A percentile compares a stretch with the other conserved stretches of the same genome.
Conservation (phyloP, 2,888 invertebrate species). For the Bugula neritina region DNA sequence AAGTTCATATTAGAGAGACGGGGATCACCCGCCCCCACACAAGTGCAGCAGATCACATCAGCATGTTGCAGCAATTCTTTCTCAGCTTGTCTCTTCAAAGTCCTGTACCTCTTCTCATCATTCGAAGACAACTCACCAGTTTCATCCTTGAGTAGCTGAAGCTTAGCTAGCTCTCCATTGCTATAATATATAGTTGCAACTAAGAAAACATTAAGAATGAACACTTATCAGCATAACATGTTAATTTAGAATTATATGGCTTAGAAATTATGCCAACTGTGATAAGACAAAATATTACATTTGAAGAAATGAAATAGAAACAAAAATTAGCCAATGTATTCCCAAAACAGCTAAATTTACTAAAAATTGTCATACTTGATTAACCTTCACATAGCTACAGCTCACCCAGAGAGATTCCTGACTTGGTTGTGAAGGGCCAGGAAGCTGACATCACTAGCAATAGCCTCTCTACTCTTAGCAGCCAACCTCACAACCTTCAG, state of each 20-base stretch:
- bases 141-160: slow-evolving; percentile 94
- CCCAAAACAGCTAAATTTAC: too few relatives aligned
- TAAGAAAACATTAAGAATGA: too few relatives aligned
- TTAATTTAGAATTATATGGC: too few relatives aligned
- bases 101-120: slow-evolving; percentile 88
- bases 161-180: slow-evolving; percentile 83
- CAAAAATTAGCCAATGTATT: too few relatives aligned
- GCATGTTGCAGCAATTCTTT: slow-evolving; percentile 76
- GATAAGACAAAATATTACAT: too few relatives aligned
- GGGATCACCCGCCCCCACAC: slow-evolving; percentile 96
- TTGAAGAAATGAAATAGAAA: too few relatives aligned
- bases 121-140: slow-evolving; percentile 92
- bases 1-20: slow-evolving; percentile 87
- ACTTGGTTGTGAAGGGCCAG: slow-evolving; percentile 95
- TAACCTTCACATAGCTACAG: too few relatives aligned
- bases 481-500: slow-evolving; percentile 87
- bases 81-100: slow-evolving; percentile 83
- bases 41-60: slow-evolving; percentile 97
- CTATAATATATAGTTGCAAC: slow-evolving; percentile 36
- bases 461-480: slow-evolving; percentile 95
- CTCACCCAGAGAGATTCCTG: slow-evolving; percentile 76
- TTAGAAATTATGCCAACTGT: too few relatives aligned
- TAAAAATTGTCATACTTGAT: too few relatives aligned
- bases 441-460: slow-evolving; percentile 94
- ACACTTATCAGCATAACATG: too few relatives aligned